phyloP scores from a whole-genome alignment of 2,113 vertebrate species.

The Eubucco bourcierii region DNA sequence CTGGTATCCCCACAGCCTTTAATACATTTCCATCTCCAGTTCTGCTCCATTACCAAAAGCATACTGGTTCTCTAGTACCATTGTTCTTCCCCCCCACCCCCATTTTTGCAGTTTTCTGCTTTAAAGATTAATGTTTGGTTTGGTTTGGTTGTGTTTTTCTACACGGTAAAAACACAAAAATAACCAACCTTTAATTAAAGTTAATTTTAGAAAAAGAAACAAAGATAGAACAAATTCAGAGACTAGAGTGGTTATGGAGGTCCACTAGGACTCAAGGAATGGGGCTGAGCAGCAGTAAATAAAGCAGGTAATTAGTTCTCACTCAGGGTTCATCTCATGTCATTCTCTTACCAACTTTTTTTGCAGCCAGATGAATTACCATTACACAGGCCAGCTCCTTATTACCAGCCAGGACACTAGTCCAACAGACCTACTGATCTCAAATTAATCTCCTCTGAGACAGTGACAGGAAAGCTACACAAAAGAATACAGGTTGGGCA shows the following conservation, averaged over 20 bases:
- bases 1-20: not conserved
- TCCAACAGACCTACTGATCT: slow-evolving; percentile 9
- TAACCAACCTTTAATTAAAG: not conserved
- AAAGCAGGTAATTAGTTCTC: not conserved
- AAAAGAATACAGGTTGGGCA: not conserved
- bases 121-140: not conserved
- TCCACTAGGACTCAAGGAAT: not conserved
- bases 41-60: not conserved
- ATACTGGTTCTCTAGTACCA: not conserved
- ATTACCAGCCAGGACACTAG: not conserved
- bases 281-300: not conserved
- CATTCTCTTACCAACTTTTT: slow-evolving; percentile 4
- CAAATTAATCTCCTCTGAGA: not conserved
- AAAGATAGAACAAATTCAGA: not conserved
- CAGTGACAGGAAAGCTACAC: not conserved
- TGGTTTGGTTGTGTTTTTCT: not conserved
- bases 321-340: not conserved
- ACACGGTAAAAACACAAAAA: not conserved
- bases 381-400: slow-evolving; percentile 8
- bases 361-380: slow-evolving; percentile 16
- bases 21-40: not conserved
- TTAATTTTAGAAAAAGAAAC: not conserved
- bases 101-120: not conserved
- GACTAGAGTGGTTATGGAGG: not conserved
- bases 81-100: not conserved